phyloP scores from a whole-genome alignment of 2,797 vertebrate genomes.

The Avahi laniger region DNA sequence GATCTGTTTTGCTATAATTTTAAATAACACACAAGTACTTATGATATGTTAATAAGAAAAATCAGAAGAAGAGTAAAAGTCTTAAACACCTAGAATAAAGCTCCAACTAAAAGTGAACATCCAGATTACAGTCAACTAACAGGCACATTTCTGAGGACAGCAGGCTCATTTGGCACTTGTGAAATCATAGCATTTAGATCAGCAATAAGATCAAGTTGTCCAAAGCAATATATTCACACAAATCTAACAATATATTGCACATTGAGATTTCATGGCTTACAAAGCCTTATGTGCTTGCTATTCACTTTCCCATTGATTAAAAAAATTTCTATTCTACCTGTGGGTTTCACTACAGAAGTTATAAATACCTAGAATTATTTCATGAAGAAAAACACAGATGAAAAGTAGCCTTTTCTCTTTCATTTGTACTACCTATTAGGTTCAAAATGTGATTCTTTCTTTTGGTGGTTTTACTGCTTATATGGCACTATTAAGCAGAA shows the following conservation, averaged over 20 bases:
- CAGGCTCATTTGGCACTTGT: neutral
- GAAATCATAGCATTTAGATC: slow-evolving; percentile 31
- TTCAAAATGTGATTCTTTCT: neutral
- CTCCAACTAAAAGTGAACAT: neutral
- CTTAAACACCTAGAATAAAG: slow-evolving; percentile 1
- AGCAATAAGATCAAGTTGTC: neutral
- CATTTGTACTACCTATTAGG: neutral
- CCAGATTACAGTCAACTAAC: neutral
- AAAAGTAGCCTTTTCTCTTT: neutral
- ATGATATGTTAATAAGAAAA: neutral
- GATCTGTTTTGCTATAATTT: neutral
- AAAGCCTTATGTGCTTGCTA: neutral
- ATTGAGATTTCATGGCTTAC: neutral
- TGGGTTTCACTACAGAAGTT: neutral
- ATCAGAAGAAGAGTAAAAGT: neutral
- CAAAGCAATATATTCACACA: neutral
- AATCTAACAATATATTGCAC: neutral
- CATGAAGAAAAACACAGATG: neutral
- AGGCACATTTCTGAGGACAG: neutral
- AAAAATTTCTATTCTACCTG: neutral
- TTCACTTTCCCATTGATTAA: neutral
- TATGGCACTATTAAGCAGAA: neutral
- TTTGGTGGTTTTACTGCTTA: neutral
- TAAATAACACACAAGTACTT: slow-evolving; percentile 20
- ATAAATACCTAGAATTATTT: slow-evolving; percentile 11